Evolutionary conservation across 2,888 invertebrate genomes (phyloP).

Genomic region (Diarsia mendica): DNA sequence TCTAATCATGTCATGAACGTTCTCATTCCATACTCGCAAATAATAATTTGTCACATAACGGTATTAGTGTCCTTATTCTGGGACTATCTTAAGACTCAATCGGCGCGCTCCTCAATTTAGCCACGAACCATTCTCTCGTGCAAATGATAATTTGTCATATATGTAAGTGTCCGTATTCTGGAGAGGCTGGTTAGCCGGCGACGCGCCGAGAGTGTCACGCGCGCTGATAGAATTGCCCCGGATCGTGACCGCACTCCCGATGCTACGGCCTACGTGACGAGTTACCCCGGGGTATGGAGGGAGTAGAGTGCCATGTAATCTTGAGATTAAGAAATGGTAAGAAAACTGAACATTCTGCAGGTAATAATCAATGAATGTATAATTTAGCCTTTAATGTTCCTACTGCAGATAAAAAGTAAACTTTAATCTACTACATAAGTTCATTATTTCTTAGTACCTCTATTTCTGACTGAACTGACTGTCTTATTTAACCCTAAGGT

Average conservation of each 20-base stretch:
- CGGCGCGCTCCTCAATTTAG: slow-evolving; percentile 13
- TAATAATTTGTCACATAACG: slow-evolving; percentile 1
- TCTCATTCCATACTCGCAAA: neutral
- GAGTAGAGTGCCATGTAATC: neutral
- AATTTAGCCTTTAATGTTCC: neutral
- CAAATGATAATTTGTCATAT: slow-evolving; percentile 55
- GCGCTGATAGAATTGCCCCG: slow-evolving; percentile 59
- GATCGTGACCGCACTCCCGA: slow-evolving; percentile 61
- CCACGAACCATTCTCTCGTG: slow-evolving; percentile 19
- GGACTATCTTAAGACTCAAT: slow-evolving; percentile 21
- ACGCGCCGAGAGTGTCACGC: slow-evolving; percentile 55
- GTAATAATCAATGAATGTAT: neutral
- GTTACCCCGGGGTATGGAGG: neutral
- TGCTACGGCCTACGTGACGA: slow-evolving; percentile 54
- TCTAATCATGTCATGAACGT: neutral
- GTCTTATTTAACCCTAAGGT: no score
- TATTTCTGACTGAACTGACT: no score
- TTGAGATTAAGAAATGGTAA: slow-evolving; percentile 5
- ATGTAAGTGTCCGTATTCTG: slow-evolving; percentile 42
- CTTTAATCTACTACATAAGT: neutral
- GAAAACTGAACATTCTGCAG: neutral
- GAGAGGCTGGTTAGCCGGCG: slow-evolving; percentile 26
- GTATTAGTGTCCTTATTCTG: slow-evolving; percentile 26
- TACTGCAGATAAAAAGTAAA: neutral
- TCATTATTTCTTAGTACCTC: neutral